These are phyloP conservation scores for Nebria salina DNA, from an alignment of 2,888 invertebrate species.

Conservation along the genomic window DNA sequence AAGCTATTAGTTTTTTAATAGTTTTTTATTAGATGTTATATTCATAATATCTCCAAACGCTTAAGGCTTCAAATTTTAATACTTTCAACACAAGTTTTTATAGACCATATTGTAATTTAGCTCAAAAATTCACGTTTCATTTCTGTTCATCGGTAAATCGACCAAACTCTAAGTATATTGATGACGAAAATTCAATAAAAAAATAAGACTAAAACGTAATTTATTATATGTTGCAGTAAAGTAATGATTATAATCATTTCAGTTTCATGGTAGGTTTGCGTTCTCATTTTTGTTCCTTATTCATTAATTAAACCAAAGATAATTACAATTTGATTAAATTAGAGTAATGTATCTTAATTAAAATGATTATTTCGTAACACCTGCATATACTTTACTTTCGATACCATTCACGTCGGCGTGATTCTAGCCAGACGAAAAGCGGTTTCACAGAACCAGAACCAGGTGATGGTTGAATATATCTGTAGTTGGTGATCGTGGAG, in stretches of 20 bases:
- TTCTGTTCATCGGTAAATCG: too few species aligned
- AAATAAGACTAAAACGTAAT: not conserved
- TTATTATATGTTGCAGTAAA: not conserved
- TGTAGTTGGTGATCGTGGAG: constrained; percentile 23
- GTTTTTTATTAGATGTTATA: not conserved
- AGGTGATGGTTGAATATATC: not conserved
- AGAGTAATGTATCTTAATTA: constrained; percentile 20
- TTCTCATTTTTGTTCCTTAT: not conserved
- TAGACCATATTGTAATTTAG: not conserved
- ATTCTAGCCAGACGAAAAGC: not conserved
- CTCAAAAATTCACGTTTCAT: not conserved
- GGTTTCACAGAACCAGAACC: not conserved
- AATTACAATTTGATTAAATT: constrained; percentile 14
- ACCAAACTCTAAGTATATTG: too few species aligned
- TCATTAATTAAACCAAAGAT: constrained; percentile 7
- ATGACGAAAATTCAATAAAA: too few species aligned
- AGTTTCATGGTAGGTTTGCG: not conserved
- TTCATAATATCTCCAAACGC: not conserved
- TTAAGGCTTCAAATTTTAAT: not conserved
- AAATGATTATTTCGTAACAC: constrained; percentile 18
- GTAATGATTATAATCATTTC: not conserved
- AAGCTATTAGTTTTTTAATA: constrained; percentile 8
- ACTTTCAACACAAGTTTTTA: not conserved
- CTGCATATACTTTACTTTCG: constrained; percentile 1
- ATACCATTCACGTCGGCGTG: not conserved